Evolutionary conservation across 2,888 invertebrate genomes (phyloP).

Genomic region (Celastrina argiolus): DNA sequence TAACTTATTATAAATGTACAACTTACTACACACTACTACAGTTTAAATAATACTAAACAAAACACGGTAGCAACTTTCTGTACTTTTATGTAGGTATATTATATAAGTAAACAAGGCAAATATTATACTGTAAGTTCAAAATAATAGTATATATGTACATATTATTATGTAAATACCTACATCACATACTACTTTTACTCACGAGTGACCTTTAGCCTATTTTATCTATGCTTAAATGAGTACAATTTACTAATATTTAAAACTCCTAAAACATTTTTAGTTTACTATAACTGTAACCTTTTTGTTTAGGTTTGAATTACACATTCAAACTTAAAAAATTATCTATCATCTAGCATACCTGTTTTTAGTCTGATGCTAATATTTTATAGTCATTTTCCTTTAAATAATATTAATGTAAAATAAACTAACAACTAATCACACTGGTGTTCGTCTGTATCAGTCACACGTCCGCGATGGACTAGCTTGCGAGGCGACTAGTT

Average conservation of each 20-base stretch:
- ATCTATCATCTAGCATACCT: neutral
- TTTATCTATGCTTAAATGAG: neutral
- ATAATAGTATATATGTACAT: neutral
- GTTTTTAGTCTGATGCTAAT: neutral
- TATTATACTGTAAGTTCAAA: neutral
- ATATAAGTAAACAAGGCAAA: neutral
- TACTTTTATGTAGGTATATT: no score
- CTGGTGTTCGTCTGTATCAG: neutral
- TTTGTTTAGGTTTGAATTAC: no score
- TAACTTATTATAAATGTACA: no score
- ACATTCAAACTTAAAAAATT: no score
- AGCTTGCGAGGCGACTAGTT: neutral
- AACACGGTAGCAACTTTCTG: no score
- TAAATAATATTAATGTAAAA: neutral
- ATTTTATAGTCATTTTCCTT: neutral
- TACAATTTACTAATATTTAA: neutral
- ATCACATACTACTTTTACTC: neutral
- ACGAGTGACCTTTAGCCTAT: constrained; percentile 3
- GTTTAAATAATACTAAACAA: no score
- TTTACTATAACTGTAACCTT: no score
- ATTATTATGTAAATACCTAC: neutral
- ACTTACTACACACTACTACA: no score
- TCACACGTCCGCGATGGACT: neutral
- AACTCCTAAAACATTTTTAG: no score
- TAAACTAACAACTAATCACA: no score